Evolutionary conservation across 2,888 invertebrate genomes (phyloP).

Genomic region (Mythimna pallens): DNA sequence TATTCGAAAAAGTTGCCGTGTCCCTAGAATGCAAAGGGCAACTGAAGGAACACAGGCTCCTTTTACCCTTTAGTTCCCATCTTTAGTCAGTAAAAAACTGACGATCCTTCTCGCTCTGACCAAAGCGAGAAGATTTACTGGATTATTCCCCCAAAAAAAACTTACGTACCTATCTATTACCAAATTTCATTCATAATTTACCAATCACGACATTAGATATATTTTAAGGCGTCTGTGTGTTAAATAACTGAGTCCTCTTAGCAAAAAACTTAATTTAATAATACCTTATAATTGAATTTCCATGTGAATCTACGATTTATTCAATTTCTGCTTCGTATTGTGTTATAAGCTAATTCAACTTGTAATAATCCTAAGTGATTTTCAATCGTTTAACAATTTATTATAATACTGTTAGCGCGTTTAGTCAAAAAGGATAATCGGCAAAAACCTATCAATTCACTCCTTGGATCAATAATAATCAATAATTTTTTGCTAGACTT

Average conservation of each 20-base stretch:
- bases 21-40: no score
- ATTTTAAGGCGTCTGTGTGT: background rate
- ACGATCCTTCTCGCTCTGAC: no score
- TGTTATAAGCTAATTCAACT: background rate
- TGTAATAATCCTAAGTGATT: conserved; percentile 23
- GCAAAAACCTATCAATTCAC: background rate
- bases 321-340: background rate
- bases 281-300: conserved; percentile 8
- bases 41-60: no score
- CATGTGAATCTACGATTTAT: conserved; percentile 6
- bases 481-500: no score
- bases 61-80: no score
- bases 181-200: conserved; percentile 5
- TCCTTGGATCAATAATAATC: no score
- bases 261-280: conserved; percentile 9
- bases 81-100: background rate
- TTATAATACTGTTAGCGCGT: background rate
- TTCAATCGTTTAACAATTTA: conserved; percentile 15
- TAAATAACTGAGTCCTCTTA: conserved; percentile 14
- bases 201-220: conserved; percentile 1
- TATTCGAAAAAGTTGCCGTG: no score
- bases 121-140: no score
- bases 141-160: no score
- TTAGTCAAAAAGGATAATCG: background rate
- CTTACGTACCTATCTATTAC: background rate